Conservation (phyloP, 1,140 invertebrate species). For the Diploscapter pachys region DNA sequence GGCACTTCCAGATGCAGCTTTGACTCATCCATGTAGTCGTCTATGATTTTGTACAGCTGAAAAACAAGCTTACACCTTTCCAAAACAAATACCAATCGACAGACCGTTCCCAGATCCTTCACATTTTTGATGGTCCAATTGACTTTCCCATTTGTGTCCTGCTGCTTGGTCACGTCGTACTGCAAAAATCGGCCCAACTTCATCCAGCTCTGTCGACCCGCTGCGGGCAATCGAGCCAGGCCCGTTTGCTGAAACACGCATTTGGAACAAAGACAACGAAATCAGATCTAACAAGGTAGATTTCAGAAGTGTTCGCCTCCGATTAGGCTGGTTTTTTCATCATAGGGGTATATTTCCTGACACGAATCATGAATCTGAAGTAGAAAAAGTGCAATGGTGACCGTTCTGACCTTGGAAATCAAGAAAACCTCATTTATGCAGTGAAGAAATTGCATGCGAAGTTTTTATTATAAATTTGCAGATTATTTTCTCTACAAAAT, state of each 20-base stretch:
- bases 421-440: too few relatives aligned
- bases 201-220: conserved; percentile 5
- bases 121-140: conserved; percentile 8
- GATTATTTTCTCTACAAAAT: too few relatives aligned
- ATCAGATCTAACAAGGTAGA: too few relatives aligned
- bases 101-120: conserved; percentile 14
- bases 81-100: neutral
- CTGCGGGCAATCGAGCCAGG: conserved; percentile 7
- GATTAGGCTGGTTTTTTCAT: too few relatives aligned
- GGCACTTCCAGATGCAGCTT: conserved; percentile 11
- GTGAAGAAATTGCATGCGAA: too few relatives aligned
- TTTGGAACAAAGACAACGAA: too few relatives aligned
- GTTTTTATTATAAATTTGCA: too few relatives aligned
- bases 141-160: conserved; percentile 2
- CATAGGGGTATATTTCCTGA: too few relatives aligned
- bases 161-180: conserved; percentile 6
- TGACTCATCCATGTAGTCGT: conserved; percentile 22
- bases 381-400: too few relatives aligned
- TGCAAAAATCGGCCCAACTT: neutral
- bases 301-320: too few relatives aligned
- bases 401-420: too few relatives aligned
- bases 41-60: conserved; percentile 14
- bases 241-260: conserved; percentile 18
- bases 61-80: conserved; percentile 1
- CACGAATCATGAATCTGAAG: too few relatives aligned